A percentile compares a stretch with the other conserved stretches of the same genome.
Evolutionary conservation across 2,888 invertebrate genomes (phyloP).

Genomic region (Drosophila siamana): DNA sequence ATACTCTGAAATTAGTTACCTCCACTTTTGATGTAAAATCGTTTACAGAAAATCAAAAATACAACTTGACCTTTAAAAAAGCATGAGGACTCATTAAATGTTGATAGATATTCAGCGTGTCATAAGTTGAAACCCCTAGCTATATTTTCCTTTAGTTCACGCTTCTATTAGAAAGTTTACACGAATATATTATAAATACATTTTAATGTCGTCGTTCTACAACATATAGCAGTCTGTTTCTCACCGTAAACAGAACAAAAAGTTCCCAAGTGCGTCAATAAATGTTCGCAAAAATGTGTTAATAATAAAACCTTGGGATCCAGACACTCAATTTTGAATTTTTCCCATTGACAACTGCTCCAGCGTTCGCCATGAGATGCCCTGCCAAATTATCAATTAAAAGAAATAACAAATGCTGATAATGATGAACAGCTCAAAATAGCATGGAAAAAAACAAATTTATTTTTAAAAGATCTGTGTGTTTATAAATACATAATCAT

Average conservation of each 20-base stretch:
- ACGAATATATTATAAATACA: neutral
- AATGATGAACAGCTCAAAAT: neutral
- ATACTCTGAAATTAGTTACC: neutral
- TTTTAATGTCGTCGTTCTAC: conserved; percentile 54
- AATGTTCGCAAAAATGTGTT: conserved; percentile 30
- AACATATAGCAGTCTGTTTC: conserved; percentile 39
- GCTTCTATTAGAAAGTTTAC: neutral
- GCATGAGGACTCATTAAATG: too few relatives aligned
- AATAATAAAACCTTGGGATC: conserved; percentile 50
- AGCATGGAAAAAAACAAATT: neutral
- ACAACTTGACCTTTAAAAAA: too few relatives aligned
- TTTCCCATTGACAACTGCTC: neutral
- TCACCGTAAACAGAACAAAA: conserved; percentile 25
- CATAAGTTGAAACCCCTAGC: too few relatives aligned
- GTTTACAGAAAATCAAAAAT: too few relatives aligned
- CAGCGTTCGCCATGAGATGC: conserved; percentile 1
- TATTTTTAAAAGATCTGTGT: conserved; percentile 5
- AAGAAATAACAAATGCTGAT: neutral
- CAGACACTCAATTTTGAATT: conserved; percentile 35
- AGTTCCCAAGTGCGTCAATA: conserved; percentile 61
- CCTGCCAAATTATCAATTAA: neutral
- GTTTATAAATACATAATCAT: neutral
- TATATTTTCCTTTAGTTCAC: too few relatives aligned
- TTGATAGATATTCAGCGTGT: too few relatives aligned
- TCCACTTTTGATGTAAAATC: too few relatives aligned